These are phyloP conservation scores for Morpho helenor DNA, from an alignment of 2,888 invertebrate genomes.

Conservation along the genomic window DNA sequence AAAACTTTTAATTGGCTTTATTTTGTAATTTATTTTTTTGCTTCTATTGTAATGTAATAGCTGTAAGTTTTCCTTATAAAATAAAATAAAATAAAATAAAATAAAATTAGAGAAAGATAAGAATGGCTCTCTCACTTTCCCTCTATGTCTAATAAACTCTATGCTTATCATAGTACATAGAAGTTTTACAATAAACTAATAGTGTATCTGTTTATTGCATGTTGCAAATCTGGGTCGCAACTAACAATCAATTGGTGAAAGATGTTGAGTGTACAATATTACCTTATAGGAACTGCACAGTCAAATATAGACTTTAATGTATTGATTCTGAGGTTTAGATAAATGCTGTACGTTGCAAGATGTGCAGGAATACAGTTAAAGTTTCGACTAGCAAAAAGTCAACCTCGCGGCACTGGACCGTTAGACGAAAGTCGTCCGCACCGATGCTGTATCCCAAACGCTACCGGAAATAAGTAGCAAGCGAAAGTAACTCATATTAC, in stretches of 20 bases:
- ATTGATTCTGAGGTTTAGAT: constrained; percentile 37
- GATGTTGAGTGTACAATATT: constrained; percentile 12
- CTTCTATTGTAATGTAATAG: too few species aligned
- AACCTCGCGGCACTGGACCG: constrained; percentile 47
- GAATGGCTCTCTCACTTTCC: too few species aligned
- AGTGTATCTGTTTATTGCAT: neutral
- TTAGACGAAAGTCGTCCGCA: constrained; percentile 51
- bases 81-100: too few species aligned
- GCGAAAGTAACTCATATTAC: constrained; percentile 18
- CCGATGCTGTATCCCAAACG: constrained; percentile 23
- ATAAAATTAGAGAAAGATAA: too few species aligned
- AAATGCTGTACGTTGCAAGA: constrained; percentile 30
- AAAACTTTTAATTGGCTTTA: too few species aligned
- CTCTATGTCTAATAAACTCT: too few species aligned
- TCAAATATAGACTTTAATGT: constrained; percentile 20
- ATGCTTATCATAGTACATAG: too few species aligned
- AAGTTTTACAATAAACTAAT: too few species aligned
- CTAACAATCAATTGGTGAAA: constrained; percentile 17
- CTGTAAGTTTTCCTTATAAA: too few species aligned
- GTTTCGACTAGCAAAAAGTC: constrained; percentile 68
- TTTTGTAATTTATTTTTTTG: too few species aligned
- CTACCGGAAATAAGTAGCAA: constrained; percentile 13
- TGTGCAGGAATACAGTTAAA: constrained; percentile 59
- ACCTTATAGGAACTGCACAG: constrained; percentile 4
- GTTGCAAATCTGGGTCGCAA: constrained; percentile 20